Percentiles rank a stretch among this genome's conserved stretches.
Conservation (phyloP, 1,140 invertebrate genomes). For the Kradibia gibbosae region DNA sequence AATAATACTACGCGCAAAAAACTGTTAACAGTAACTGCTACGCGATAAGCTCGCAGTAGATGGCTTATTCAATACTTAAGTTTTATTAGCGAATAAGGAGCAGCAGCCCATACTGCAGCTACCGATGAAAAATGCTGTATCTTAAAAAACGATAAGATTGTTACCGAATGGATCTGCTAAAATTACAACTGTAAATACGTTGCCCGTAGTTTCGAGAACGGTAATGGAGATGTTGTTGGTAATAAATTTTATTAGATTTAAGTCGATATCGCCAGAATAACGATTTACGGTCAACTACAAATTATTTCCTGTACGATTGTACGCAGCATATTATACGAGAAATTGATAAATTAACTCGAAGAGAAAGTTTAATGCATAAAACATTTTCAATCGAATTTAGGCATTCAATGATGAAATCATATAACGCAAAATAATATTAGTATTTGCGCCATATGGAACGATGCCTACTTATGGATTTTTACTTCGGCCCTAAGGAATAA, state of each 20-base stretch:
- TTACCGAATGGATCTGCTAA: not conserved
- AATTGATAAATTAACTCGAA: not conserved
- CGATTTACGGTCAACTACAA: not conserved
- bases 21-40: too few relatives aligned
- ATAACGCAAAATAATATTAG: not conserved
- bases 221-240: not conserved
- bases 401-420: not conserved
- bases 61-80: not conserved
- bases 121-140: not conserved
- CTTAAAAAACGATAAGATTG: not conserved
- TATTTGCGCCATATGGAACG: not conserved
- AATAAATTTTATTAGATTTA: not conserved
- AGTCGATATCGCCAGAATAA: not conserved
- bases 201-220: not conserved
- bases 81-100: not conserved
- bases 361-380: not conserved
- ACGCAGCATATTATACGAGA: not conserved
- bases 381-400: not conserved
- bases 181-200: slow-evolving; percentile 12
- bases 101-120: not conserved
- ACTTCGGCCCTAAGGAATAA: too few relatives aligned
- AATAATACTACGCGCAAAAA: too few relatives aligned
- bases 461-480: too few relatives aligned
- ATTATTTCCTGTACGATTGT: not conserved
- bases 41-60: too few relatives aligned